These are phyloP conservation scores for Coryphaenoides rupestris DNA, from an alignment of 2,113 vertebrate species.

Conservation along the genomic window DNA sequence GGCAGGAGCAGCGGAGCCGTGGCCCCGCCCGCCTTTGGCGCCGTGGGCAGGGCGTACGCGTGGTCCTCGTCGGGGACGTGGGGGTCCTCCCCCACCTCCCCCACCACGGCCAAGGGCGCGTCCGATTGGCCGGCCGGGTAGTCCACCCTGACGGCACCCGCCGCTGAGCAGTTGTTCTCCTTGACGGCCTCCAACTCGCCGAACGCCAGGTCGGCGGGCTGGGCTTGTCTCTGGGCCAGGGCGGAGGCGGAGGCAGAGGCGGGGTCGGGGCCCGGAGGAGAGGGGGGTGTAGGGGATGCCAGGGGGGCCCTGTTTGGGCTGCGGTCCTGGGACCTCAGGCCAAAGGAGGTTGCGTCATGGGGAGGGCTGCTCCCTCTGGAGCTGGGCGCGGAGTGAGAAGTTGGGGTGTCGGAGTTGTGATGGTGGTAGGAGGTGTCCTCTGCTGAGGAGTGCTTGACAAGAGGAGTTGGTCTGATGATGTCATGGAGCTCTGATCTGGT, in stretches of 20 bases:
- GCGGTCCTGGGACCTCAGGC: constrained; percentile 46
- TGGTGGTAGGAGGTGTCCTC: constrained; percentile 49
- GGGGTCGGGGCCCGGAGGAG: constrained; percentile 70
- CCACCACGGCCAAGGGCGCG: constrained; percentile 70
- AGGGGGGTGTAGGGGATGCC: constrained; percentile 50
- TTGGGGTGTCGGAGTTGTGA: constrained; percentile 42
- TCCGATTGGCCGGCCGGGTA: constrained; percentile 66
- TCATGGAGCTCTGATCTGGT: constrained; percentile 62
- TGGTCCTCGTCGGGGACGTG: constrained; percentile 94
- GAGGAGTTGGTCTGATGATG: constrained; percentile 53
- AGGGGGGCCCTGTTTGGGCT: constrained; percentile 64
- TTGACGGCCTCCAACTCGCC: constrained; percentile 91
- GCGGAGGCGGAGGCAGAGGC: no score
- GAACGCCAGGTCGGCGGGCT: constrained; percentile 67
- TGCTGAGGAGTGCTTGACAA: constrained; percentile 39
- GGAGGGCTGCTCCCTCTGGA: constrained; percentile 39
- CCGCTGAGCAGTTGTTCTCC: constrained; percentile 85
- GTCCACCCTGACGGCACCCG: constrained; percentile 66
- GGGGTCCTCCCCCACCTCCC: constrained; percentile 83
- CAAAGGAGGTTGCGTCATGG: constrained; percentile 29
- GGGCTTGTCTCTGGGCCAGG: constrained; percentile 50
- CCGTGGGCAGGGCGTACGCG: constrained; percentile 90
- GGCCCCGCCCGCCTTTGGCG: constrained; percentile 86
- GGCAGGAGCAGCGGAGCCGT: constrained; percentile 88
- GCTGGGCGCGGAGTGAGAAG: constrained; percentile 42